Evolutionary conservation across 2,113 vertebrate genomes (phyloP).

Genomic region (Antechinus flavipes): DNA sequence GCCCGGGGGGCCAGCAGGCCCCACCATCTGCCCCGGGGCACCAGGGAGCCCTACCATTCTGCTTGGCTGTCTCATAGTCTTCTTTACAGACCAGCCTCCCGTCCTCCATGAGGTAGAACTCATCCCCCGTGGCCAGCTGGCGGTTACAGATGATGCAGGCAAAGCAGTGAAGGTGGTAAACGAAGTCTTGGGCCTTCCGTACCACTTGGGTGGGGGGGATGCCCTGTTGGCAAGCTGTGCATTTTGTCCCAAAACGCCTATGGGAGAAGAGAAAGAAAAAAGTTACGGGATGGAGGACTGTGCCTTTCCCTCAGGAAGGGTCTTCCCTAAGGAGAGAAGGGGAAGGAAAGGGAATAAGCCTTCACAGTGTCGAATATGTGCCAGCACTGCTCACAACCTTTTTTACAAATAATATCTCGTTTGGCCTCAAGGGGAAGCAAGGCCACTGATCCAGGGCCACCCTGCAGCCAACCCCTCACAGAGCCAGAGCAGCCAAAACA

Average conservation of each 20-base stretch:
- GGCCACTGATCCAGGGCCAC: background rate
- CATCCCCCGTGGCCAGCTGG: slow-evolving; percentile 97
- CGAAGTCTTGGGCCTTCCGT: slow-evolving; percentile 98
- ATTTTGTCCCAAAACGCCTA: slow-evolving; percentile 99
- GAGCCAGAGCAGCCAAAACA: background rate
- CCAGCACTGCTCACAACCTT: background rate
- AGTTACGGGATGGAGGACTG: accelerated
- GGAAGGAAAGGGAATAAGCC: background rate
- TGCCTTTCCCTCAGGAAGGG: background rate
- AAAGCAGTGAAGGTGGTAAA: slow-evolving; percentile 99
- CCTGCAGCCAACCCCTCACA: background rate
- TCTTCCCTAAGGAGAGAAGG: background rate
- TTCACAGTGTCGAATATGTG: background rate
- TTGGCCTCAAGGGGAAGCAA: background rate
- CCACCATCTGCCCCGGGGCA: background rate
- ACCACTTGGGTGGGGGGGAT: slow-evolving; percentile 99
- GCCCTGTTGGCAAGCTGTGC: slow-evolving; percentile 98
- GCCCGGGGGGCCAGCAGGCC: no score
- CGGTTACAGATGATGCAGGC: slow-evolving; percentile 98
- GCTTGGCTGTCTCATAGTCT: slow-evolving; percentile 98
- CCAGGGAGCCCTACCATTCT: slow-evolving; percentile 89
- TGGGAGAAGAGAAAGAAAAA: slow-evolving; percentile 21
- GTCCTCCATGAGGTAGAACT: slow-evolving; percentile 99
- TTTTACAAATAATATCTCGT: background rate
- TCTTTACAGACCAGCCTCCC: slow-evolving; percentile 98